Base-by-base conservation (phyloP, 2,113 vertebrate genomes). In the Mastomys coucha region DNA sequence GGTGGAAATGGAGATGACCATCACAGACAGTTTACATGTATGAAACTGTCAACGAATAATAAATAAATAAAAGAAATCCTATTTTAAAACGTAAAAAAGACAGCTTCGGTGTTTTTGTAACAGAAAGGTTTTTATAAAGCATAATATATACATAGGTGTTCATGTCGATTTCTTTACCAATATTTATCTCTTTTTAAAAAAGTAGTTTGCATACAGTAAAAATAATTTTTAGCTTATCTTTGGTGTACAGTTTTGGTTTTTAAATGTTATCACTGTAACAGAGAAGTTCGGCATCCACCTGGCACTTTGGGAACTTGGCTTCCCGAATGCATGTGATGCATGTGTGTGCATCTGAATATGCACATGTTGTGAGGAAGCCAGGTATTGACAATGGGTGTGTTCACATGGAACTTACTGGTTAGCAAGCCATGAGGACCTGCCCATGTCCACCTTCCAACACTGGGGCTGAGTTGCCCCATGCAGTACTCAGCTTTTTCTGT, bases 181-280 rank as follows among this genome's bases (percentile, higher is more conserved):
- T 65, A 22, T 69, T 89, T 87, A 93, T 49, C 80, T 28, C 70
- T 89, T 65, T 49, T 2, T 10, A 56, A 81, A 84, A 36, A 67
- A 42, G 36, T 49, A 82, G 88, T 80, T 77, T 77, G 12, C 33
- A 60, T 28, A 94, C 8, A 53, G 49, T 31, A 94, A 97, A 72
- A 91, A 51, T 82, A 53, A 94, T 58, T 90, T n/a, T 33, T 31
- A 39, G 33, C 26, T 94, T 91, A 91, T n/a, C 76, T 95, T 69
- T 80, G 12, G 39, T 31, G 17, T 81, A n/a, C 20, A 81, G 42
- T 70, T 93, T 53, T 39, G 63, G 67, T 77, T 82, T 93, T 96
- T 91, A 96, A 91, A 81, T 22, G 31, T 73, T 80, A 81, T 58
- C 42, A 80, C 22, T 12, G 53, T 42, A 26, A 75, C 7, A 85